Evolutionary conservation across 2,797 vertebrate species (phyloP).

Genomic region (Trachops cirrhosus): DNA sequence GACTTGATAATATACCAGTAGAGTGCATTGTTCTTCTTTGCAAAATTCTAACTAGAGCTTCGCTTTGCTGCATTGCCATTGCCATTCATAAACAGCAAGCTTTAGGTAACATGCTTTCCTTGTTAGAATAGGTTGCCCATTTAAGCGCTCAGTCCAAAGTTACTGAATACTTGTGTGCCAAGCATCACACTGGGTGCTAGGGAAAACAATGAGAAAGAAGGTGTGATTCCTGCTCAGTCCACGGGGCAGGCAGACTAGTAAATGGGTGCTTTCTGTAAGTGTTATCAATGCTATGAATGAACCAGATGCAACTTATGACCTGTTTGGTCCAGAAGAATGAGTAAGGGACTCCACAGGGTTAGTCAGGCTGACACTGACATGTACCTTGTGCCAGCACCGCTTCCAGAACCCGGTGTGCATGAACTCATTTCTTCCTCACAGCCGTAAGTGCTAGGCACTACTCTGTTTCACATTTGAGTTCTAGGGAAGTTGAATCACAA

Average conservation of each 20-base stretch:
- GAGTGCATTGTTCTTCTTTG: neutral
- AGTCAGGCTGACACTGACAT: neutral
- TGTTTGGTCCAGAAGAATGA: neutral
- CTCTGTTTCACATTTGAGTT: neutral
- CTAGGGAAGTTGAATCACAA: neutral
- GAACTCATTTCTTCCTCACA: neutral
- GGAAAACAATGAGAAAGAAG: neutral
- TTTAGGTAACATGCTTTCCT: neutral
- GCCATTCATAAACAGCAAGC: neutral
- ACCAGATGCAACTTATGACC: neutral
- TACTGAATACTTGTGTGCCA: neutral
- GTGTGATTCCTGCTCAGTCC: neutral
- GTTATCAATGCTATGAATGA: neutral
- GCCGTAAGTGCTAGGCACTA: neutral
- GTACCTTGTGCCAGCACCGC: accelerated
- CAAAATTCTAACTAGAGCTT: neutral
- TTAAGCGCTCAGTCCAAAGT: neutral
- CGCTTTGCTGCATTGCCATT: neutral
- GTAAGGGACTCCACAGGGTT: no score
- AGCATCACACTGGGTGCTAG: neutral
- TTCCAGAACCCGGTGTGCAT: neutral
- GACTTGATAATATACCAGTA: neutral
- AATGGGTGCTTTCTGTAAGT: neutral
- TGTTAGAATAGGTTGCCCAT: neutral
- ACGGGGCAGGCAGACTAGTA: neutral